Evolutionary conservation across 2,113 vertebrate genomes (phyloP).

Genomic region (Physeter macrocephalus): DNA sequence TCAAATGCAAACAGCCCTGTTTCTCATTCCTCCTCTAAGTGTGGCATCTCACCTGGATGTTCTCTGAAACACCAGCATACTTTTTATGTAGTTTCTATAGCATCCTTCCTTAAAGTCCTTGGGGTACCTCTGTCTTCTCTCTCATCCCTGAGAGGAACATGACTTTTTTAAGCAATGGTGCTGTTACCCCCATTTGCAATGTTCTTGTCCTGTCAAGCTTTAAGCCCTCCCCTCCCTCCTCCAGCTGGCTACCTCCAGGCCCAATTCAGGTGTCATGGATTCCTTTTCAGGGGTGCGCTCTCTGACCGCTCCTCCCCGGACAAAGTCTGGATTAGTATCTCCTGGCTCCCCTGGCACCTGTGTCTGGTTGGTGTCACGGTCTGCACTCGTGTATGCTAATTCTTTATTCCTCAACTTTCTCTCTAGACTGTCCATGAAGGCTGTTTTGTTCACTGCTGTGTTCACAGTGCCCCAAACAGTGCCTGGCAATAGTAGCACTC

Average conservation of each 20-base stretch:
- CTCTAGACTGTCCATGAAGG: neutral
- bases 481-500: neutral
- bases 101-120: neutral
- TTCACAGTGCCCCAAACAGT: neutral
- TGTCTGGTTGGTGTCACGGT: neutral
- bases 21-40: neutral
- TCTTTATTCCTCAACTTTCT: neutral
- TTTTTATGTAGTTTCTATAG: neutral
- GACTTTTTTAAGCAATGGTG: neutral
- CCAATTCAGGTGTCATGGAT: neutral
- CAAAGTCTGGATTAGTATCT: neutral
- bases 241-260: neutral
- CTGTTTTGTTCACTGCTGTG: neutral
- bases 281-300: neutral
- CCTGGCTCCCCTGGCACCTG: rapidly evolving
- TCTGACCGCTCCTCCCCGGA: neutral
- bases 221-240: neutral
- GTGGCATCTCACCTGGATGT: neutral
- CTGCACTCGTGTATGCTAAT: neutral
- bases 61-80: neutral
- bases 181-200: neutral
- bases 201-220: neutral
- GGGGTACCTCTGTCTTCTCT: neutral
- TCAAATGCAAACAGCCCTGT: neutral
- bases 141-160: neutral